Base-by-base conservation (phyloP, 1,140 invertebrate species). In the Hydropsyche tenuis region DNA sequence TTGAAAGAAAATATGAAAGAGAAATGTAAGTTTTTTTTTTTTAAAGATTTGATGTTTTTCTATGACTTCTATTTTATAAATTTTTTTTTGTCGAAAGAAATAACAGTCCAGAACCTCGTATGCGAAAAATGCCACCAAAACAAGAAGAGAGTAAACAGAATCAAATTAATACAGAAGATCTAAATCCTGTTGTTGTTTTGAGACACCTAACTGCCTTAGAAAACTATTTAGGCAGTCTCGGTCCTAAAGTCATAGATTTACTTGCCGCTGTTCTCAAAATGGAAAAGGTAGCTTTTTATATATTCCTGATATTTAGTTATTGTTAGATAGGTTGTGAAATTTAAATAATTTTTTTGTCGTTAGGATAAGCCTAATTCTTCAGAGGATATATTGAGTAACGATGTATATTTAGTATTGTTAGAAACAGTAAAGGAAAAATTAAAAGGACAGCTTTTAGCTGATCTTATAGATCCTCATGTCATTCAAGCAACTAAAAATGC, bases 371-470 rank as follows among this genome's bases (percentile, higher is more conserved):
- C 91, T 0, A 92, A 92, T 81, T 91, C 91, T 2, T 91, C 92
- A 0, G 92, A 93, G 68, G 88, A 90, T 64, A 77, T 94, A 1
- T 79, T 94, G 0, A 85, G 88, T 27, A 89, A 91, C 75, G 89
- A 92, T 23, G 86, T 89, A 42, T 89, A 91, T 63, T 88, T 88
- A 78, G 90, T 93, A 0, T 83, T 94, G 48, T 89, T 95, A 65
- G 93, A 94, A 83, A 94, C 92, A 0, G 89, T 91, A 0, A 94
- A 94, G 80, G 93, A 95, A 79, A 94, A 94, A 81, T 82, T 95
- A 12, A 93, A 93, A 82, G 93, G 93, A 43, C 91, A 93, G 68
- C 81, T 93, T 37, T 89, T 92, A 74, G 92, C 93, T 5, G 91
- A 91, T 51, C 88, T 94, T 78, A 88, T 94, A 18, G 85, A 89